These are phyloP conservation scores for Phania funesta DNA, from an alignment of 2,888 invertebrate genomes.

Conservation along the genomic window DNA sequence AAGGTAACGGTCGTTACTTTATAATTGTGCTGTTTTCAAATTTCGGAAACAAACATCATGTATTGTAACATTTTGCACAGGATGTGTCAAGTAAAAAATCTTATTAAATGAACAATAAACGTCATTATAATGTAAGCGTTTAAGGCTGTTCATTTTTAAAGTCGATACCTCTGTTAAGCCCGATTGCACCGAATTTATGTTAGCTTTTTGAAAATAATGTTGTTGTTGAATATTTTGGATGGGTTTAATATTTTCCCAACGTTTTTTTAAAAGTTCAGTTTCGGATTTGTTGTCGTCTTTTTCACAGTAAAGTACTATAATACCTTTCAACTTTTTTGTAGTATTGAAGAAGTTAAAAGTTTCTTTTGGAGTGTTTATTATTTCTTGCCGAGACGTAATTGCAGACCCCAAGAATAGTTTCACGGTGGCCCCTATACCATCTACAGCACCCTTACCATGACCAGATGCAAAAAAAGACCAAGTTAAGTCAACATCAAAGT, in stretches of 20 bases:
- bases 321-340: conserved; percentile 12
- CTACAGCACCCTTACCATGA: too few species aligned
- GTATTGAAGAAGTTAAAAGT: conserved; percentile 5
- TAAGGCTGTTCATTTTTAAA: conserved; percentile 24
- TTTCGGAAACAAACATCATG: neutral
- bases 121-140: conserved; percentile 29
- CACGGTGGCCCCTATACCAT: too few species aligned
- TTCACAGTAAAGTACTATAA: neutral
- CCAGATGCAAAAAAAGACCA: too few species aligned
- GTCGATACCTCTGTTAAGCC: conserved; percentile 26
- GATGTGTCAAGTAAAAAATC: neutral
- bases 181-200: conserved; percentile 12
- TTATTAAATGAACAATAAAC: conserved; percentile 6
- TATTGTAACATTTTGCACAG: neutral
- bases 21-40: too few species aligned
- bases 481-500: too few species aligned
- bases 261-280: conserved; percentile 27
- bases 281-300: conserved; percentile 22
- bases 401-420: too few species aligned
- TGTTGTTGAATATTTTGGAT: conserved; percentile 16
- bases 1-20: too few species aligned
- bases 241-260: conserved; percentile 23
- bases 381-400: too few species aligned
- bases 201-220: conserved; percentile 25
- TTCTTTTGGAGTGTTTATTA: neutral